Base-by-base conservation (phyloP, 2,113 vertebrate species). In the Cygnus atratus region DNA sequence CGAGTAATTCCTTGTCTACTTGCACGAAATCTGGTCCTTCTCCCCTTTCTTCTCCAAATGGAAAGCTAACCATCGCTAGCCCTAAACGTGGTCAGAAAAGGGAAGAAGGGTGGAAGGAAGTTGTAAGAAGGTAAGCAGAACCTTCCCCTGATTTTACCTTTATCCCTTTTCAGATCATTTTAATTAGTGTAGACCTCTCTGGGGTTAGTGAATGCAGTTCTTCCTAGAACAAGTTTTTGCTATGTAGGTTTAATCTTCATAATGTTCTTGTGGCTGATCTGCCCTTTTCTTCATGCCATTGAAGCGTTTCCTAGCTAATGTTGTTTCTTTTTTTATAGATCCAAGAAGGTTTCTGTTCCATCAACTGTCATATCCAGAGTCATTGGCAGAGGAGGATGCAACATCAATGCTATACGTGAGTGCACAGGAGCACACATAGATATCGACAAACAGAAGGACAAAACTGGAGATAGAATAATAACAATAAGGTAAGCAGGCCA, bases 61-160 rank as follows among this genome's bases (percentile, higher is more conserved):
- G 98, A 84, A 99, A 99, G 93, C 98, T 99, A 96, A 99, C 99
- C 95, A 98, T 99, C 96, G 99, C 99, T 72, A 99, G 99, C 97
- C 99, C 99, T 62, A 99, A 99, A 88, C 98, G 99, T 96, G 99
- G 99, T 72, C 99, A 99, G 97, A 99, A 99, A 91, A 99, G 99
- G 95, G 99, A 99, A 98, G 99, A 99, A 95, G 99, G 99, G 16
- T 99, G 99, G 99, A 99, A 99, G 93, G 99, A 99, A 86, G 99
- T 99, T 50, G 99, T 99, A 87, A 98, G 99, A 98, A 98, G 99
- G 99, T 99, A 82, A 97, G 94, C 66, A 31, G 3, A 86, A 43
- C 6, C 9, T 65, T 59, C 10, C 15, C 39, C 1, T 52, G 2
- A 28, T 20, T 67, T 63, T 14, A 28, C 3, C 5, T 13, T 16